phyloP scores from a whole-genome alignment of 1,140 invertebrate genomes.

The Cepaea nemoralis region DNA sequence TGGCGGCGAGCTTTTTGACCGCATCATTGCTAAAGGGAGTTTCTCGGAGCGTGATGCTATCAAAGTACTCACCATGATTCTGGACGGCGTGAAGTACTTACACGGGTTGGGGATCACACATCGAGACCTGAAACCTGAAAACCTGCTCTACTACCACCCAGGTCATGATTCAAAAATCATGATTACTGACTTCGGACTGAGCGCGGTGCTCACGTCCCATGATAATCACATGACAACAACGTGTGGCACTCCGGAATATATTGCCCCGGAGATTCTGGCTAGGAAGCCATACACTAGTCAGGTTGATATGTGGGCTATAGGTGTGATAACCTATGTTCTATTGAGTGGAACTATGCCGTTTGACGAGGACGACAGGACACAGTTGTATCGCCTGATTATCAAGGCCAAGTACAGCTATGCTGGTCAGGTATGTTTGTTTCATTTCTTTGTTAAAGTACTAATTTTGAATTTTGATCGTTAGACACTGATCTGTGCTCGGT shows the following conservation, averaged over 20 bases:
- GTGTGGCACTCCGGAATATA: conserved; percentile 97
- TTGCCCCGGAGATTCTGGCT: conserved; percentile 96
- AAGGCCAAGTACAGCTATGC: conserved; percentile 74
- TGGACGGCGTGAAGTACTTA: conserved; percentile 93
- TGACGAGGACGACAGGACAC: conserved; percentile 74
- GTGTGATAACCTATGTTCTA: conserved; percentile 96
- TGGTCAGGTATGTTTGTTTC: conserved; percentile 70
- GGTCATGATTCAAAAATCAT: conserved; percentile 82
- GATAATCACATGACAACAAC: conserved; percentile 85
- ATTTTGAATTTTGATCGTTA: no score
- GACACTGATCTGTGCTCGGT: no score
- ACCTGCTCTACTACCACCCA: conserved; percentile 85
- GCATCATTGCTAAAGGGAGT: conserved; percentile 91
- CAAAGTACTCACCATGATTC: conserved; percentile 89
- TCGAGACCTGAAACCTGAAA: conserved; percentile 98
- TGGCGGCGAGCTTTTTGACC: conserved; percentile 98
- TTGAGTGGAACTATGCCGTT: conserved; percentile 85
- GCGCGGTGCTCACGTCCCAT: conserved; percentile 81
- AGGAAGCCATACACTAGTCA: conserved; percentile 85
- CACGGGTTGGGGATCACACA: conserved; percentile 95
- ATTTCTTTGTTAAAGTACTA: no score
- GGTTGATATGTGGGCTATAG: conserved; percentile 98
- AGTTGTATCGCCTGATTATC: conserved; percentile 74
- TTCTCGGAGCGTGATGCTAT: conserved; percentile 94
- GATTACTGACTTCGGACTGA: conserved; percentile 95